Evolutionary conservation across 2,113 vertebrate genomes (phyloP), one percentile per base, ranked within the genome.

Genomic region (Paratilapia polleni): DNA sequence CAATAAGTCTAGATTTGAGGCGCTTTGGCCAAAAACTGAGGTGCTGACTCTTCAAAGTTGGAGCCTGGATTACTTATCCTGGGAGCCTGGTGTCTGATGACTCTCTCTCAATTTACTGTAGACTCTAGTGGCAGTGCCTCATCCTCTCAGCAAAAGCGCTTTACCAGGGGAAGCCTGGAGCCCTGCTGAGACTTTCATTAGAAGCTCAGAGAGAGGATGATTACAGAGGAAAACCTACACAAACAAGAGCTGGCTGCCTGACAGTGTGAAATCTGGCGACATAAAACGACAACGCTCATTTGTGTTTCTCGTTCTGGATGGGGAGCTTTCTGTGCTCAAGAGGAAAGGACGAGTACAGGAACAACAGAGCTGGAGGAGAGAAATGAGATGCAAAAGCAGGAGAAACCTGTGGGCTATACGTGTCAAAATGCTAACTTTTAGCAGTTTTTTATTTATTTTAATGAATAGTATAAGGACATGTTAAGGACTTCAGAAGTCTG

Each of bases 151-250:
- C 7, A 79, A 75, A 80, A 77, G 54, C 41, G 1, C 89, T 81
- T 83, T 85, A 87, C 49, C 78, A 63, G 81, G 78, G 82, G 81
- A 86, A 62, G 81, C 81, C 90, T 64, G 78, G 60, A 76, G 78
- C 66, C 83, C 77, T 47, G 87, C 88, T 86, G 92, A 83, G 85
- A 64, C 87, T 89, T 90, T 88, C 87, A 90, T 91, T 90, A 88
- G 85, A 66, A 52, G 81, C 87, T 91, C 81, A 86, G 87, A 88
- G 83, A 87, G 87, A 68, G 52, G 76, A 88, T 89, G 87, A 92
- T 93, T 86, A 90, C 80, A 75, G 74, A 76, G 70, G 59, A 61
- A 84, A 87, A 82, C 58, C 84, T 64, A 73, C 80, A 77, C 81
- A 83, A 89, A 89, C 57, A 64, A 62, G 80, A 88, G 70, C 78